These are phyloP conservation scores for Danio tinwini DNA, from an alignment of 2,797 vertebrate species.

Conservation along the genomic window DNA sequence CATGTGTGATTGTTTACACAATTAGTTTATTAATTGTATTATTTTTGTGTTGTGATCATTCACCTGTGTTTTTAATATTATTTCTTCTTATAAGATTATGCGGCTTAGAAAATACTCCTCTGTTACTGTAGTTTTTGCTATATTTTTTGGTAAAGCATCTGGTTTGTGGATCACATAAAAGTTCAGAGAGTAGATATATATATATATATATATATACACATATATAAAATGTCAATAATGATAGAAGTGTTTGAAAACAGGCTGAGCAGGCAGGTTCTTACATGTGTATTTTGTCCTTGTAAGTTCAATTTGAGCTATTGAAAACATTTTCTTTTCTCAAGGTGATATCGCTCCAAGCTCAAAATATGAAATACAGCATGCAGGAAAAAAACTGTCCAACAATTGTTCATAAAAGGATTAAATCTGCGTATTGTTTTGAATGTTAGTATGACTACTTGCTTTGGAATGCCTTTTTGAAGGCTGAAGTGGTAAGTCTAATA, in stretches of 20 bases:
- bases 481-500: not conserved
- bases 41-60: too few relatives aligned
- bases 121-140: not conserved
- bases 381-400: not conserved
- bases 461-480: too few relatives aligned
- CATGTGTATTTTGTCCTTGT: slow-evolving; percentile 2
- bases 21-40: not conserved
- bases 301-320: slow-evolving; percentile 6
- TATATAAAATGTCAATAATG: slow-evolving; percentile 9
- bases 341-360: not conserved
- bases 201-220: too few relatives aligned
- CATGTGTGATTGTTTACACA: not conserved
- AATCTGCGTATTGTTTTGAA: not conserved
- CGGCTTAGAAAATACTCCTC: not conserved
- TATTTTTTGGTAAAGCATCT: not conserved
- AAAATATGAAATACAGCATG: not conserved
- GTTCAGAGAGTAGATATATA: not conserved
- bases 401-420: not conserved
- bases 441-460: not conserved
- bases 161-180: not conserved
- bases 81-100: not conserved
- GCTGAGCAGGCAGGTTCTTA: not conserved
- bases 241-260: not conserved
- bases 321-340: not conserved
- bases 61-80: too few relatives aligned